Evolutionary conservation across 2,888 invertebrate species (phyloP).

Genomic region (Lithophane semibrunnea): DNA sequence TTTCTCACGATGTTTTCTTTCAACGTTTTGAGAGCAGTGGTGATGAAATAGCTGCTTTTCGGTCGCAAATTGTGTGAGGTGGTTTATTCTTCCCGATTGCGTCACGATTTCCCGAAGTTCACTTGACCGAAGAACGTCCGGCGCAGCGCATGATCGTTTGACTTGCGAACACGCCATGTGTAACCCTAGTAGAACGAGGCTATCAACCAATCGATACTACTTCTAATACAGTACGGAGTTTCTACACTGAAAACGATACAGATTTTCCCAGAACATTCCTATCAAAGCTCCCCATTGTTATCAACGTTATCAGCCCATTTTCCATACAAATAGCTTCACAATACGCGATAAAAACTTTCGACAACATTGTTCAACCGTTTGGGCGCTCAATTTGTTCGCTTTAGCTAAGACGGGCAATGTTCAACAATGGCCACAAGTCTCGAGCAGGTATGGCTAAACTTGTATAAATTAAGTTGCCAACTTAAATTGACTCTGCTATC

Average conservation of each 20-base stretch:
- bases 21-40: too few relatives aligned
- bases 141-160: too few relatives aligned
- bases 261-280: constrained; percentile 41
- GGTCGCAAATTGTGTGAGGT: too few relatives aligned
- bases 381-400: constrained; percentile 60
- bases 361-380: constrained; percentile 47
- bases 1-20: too few relatives aligned
- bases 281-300: constrained; percentile 46
- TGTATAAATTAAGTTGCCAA: constrained; percentile 82
- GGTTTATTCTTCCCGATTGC: too few relatives aligned
- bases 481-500: constrained; percentile 83
- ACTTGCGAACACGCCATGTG: too few relatives aligned
- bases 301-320: constrained; percentile 54
- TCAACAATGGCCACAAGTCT: constrained; percentile 70
- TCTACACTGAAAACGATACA: constrained; percentile 37
- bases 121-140: too few relatives aligned
- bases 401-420: constrained; percentile 62
- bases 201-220: constrained; percentile 36
- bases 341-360: constrained; percentile 58
- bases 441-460: constrained; percentile 76
- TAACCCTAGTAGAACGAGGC: too few relatives aligned
- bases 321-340: constrained; percentile 46
- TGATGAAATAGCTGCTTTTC: too few relatives aligned
- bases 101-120: too few relatives aligned
- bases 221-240: constrained; percentile 10